These are phyloP conservation scores for Nephrotoma flavescens DNA, from an alignment of 2,888 invertebrate genomes.

Conservation along the genomic window DNA sequence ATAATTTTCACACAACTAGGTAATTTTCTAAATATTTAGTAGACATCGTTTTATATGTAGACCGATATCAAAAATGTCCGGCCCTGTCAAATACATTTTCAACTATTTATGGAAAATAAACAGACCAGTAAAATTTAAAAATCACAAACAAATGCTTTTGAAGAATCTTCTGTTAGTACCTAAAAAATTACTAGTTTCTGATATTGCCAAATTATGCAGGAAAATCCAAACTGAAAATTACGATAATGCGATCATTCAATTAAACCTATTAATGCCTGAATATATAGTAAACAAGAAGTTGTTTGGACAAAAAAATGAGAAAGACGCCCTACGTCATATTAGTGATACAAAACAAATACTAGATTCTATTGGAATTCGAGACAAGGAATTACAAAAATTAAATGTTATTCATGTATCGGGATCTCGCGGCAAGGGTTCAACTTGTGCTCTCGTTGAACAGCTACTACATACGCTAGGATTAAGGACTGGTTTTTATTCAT, in stretches of 20 bases:
- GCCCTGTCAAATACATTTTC: not conserved
- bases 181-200: not conserved
- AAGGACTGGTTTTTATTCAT: conserved; percentile 88
- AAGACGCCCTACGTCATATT: conserved; percentile 21
- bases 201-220: not conserved
- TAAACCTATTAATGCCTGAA: not conserved
- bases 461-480: conserved; percentile 72
- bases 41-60: not conserved
- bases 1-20: too few species aligned
- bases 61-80: not conserved
- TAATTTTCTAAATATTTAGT: not conserved
- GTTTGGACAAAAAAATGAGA: not conserved
- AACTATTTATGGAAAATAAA: not conserved
- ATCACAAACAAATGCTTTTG: not conserved
- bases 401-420: conserved; percentile 91
- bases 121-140: not conserved
- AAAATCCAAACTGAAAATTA: not conserved
- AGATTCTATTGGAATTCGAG: conserved; percentile 43
- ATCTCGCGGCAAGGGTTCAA: conserved; percentile 94
- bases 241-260: not conserved
- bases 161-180: not conserved
- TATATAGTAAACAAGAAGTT: not conserved
- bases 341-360: conserved; percentile 43
- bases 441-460: conserved; percentile 83
- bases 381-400: conserved; percentile 52